Percentiles rank a stretch among this genome's conserved stretches.
These are phyloP conservation scores for Eupithecia dodoneata DNA, from an alignment of 2,888 invertebrate species.

Conservation along the genomic window DNA sequence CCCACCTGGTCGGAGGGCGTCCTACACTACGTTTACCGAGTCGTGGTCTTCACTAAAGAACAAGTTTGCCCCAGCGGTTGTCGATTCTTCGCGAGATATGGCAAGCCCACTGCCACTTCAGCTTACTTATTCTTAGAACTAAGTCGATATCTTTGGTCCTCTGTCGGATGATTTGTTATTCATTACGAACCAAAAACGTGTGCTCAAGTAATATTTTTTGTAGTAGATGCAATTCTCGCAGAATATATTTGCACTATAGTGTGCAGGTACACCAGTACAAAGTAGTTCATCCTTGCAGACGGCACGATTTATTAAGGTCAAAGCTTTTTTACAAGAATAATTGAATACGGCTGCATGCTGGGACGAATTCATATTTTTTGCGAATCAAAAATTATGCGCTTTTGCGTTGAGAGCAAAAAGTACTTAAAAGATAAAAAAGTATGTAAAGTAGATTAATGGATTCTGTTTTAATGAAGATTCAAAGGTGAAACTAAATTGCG, in stretches of 20 bases:
- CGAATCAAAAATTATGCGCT: conserved; percentile 26
- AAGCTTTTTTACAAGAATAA: conserved; percentile 37
- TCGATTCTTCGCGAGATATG: too few species aligned
- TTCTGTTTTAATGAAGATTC: conserved; percentile 25
- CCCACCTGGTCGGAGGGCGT: too few species aligned
- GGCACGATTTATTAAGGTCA: conserved; percentile 40
- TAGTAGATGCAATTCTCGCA: not conserved
- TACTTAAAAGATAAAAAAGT: conserved; percentile 18
- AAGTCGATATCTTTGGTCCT: too few species aligned
- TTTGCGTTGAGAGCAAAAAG: conserved; percentile 35
- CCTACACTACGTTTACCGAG: too few species aligned
- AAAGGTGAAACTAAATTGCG: conserved; percentile 30
- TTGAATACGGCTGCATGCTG: conserved; percentile 44
- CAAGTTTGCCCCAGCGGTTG: too few species aligned
- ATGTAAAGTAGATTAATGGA: conserved; percentile 34
- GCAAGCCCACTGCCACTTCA: too few species aligned
- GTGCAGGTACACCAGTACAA: not conserved
- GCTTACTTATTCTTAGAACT: too few species aligned
- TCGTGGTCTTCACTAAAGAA: too few species aligned
- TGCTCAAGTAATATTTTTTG: not conserved
- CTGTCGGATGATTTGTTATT: not conserved
- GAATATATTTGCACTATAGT: not conserved
- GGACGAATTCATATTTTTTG: conserved; percentile 39
- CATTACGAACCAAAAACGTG: not conserved
- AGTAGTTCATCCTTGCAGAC: conserved; percentile 13